A percentile compares a stretch with the other conserved stretches of the same genome.
These are phyloP conservation scores for Chlorops oryzae DNA, from an alignment of 1,140 invertebrate species.

Conservation along the genomic window DNA sequence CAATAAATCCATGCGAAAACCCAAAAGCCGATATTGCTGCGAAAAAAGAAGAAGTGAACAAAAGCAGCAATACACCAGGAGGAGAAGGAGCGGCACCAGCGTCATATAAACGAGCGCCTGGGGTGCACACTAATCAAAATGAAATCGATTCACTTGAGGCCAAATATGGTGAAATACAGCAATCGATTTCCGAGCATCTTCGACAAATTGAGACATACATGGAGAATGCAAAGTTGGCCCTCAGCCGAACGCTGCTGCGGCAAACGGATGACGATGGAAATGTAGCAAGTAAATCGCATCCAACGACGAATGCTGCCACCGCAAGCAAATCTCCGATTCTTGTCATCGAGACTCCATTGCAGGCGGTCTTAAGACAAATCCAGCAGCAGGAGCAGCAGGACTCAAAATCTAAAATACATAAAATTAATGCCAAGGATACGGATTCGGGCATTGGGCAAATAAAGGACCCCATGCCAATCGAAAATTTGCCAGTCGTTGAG, in stretches of 20 bases:
- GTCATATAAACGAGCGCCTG: neutral
- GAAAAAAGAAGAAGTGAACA: conserved; percentile 11
- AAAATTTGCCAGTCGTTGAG: conserved; percentile 42
- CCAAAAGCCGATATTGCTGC: neutral
- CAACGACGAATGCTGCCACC: neutral
- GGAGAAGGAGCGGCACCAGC: neutral
- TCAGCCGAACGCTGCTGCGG: conserved; percentile 20
- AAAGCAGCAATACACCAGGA: conserved; percentile 4
- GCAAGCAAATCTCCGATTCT: conserved; percentile 23
- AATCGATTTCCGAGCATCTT: conserved; percentile 43
- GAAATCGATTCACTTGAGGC: conserved; percentile 40
- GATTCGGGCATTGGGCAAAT: neutral
- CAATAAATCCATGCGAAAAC: no score
- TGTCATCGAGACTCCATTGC: conserved; percentile 31
- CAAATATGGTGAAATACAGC: conserved; percentile 41
- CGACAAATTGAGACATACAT: conserved; percentile 42
- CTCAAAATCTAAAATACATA: conserved; percentile 13
- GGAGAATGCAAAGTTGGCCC: conserved; percentile 38
- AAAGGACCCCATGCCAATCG: conserved; percentile 5
- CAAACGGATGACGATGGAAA: neutral
- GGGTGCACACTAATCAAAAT: neutral
- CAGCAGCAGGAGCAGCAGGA: conserved; percentile 18
- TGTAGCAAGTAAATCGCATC: neutral
- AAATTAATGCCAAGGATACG: neutral
- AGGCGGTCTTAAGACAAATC: conserved; percentile 35